Percentiles rank a stretch among this genome's conserved stretches.
Evolutionary conservation across 2,113 vertebrate species (phyloP).

Genomic region (Myiagra hebetior): DNA sequence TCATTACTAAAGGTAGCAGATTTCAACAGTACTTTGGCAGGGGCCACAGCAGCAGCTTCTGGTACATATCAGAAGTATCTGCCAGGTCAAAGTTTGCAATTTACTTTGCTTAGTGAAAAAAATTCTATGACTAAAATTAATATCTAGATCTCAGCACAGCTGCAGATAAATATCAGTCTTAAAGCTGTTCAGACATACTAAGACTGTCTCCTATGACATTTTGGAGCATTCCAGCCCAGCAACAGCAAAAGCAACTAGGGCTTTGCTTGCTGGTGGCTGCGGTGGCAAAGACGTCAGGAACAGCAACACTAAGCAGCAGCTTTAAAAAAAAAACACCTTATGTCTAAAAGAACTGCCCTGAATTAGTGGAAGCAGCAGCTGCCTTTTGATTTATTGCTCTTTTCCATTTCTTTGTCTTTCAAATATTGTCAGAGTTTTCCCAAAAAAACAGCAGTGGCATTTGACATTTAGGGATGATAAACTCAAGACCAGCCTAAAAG

Average conservation of each 20-base stretch:
- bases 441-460: background rate
- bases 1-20: background rate
- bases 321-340: background rate
- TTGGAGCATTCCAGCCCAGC: background rate
- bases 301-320: background rate
- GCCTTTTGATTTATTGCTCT: background rate
- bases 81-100: background rate
- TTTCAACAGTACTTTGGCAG: background rate
- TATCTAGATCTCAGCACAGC: background rate
- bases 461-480: background rate
- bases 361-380: background rate
- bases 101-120: background rate
- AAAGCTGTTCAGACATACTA: background rate
- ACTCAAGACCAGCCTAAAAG: background rate
- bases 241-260: background rate
- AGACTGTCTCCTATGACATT: background rate
- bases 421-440: background rate
- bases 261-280: background rate
- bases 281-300: background rate
- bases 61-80: background rate
- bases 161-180: background rate
- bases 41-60: background rate
- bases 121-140: background rate
- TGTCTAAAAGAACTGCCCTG: background rate
- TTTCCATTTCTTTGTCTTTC: background rate